Evolutionary conservation across 2,888 invertebrate genomes (phyloP).

Genomic region (Teleiodes luculella): DNA sequence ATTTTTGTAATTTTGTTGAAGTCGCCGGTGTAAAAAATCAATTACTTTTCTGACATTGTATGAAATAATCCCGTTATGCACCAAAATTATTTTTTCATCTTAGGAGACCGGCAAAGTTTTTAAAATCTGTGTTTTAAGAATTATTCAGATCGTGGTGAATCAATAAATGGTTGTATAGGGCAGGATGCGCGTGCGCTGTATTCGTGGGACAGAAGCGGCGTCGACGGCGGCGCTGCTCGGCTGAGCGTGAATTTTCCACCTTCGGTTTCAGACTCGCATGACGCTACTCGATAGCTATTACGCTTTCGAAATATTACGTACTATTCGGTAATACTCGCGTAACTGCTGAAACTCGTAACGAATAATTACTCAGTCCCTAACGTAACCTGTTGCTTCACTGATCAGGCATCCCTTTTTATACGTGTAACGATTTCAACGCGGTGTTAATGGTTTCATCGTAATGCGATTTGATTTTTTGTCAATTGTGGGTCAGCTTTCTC

Average conservation of each 20-base stretch:
- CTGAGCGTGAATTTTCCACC: conserved; percentile 75
- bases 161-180: conserved; percentile 23
- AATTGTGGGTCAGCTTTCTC: conserved; percentile 42
- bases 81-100: neutral
- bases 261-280: conserved; percentile 73
- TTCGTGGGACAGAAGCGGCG: neutral
- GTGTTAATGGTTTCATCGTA: conserved; percentile 20
- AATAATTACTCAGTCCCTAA: conserved; percentile 27
- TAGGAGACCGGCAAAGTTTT: neutral
- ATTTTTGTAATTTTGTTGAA: conserved; percentile 30
- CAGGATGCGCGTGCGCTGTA: conserved; percentile 29
- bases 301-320: conserved; percentile 72
- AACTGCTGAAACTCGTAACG: conserved; percentile 55
- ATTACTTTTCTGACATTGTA: conserved; percentile 19
- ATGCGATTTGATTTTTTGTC: conserved; percentile 15
- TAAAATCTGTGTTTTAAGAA: neutral
- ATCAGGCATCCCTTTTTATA: conserved; percentile 11
- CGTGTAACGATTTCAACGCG: conserved; percentile 16
- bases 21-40: conserved; percentile 25
- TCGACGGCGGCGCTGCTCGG: conserved; percentile 43
- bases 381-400: conserved; percentile 13
- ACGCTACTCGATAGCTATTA: conserved; percentile 67
- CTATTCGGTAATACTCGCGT: conserved; percentile 67
- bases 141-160: neutral
- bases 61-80: conserved; percentile 5